Conservation (phyloP, 1,140 invertebrate species). For the Eriocheir sinensis region DNA sequence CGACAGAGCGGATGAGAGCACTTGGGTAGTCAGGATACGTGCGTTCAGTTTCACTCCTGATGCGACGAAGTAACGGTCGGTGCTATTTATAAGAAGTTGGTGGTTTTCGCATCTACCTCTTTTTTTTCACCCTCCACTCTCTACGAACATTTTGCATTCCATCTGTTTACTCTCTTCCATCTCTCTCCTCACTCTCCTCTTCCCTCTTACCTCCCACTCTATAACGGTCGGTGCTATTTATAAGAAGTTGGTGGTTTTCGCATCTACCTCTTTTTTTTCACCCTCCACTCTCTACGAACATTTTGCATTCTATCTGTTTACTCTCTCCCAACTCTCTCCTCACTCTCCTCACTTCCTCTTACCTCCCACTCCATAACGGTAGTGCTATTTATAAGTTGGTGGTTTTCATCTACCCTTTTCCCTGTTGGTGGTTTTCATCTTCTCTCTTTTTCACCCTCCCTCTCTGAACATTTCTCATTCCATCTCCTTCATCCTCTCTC, state of each 20-base stretch:
- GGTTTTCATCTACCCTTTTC: not conserved
- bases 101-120: not conserved
- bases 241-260: not conserved
- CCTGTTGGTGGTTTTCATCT: not conserved
- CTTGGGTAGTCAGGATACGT: too few species aligned
- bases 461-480: not conserved
- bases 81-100: not conserved
- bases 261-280: not conserved
- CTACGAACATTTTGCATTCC: too few species aligned
- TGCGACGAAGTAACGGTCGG: too few species aligned
- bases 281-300: not conserved
- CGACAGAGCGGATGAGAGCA: too few species aligned
- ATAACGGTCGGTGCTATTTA: not conserved
- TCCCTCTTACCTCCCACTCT: not conserved
- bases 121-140: not conserved
- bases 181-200: not conserved
- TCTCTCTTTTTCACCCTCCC: not conserved
- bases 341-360: not conserved
- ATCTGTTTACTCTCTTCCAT: not conserved
- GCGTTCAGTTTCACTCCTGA: too few species aligned
- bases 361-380: not conserved
- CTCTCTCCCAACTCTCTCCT: not conserved
- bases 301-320: too few species aligned
- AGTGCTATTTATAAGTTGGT: too few species aligned
- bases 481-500: not conserved